These are phyloP conservation scores for Rotaria macrura DNA, from an alignment of 2,888 invertebrate species.

Conservation along the genomic window DNA sequence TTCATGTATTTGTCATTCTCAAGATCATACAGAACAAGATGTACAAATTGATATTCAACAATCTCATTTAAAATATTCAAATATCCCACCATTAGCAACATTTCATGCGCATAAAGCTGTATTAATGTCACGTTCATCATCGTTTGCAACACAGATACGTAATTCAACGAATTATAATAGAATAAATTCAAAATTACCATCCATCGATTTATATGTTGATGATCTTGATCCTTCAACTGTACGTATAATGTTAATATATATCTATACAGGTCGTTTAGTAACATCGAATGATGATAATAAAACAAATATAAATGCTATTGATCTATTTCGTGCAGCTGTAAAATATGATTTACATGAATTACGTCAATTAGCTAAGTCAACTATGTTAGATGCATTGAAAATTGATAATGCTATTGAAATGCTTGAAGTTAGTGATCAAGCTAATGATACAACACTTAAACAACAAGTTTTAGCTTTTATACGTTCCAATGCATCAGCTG, in stretches of 20 bases:
- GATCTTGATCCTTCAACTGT: not conserved
- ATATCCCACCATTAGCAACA: not conserved
- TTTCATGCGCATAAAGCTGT: slow-evolving; percentile 13
- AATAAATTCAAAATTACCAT: not conserved
- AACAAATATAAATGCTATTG: not conserved
- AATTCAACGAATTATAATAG: not conserved
- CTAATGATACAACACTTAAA: not conserved
- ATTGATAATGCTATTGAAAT: not conserved
- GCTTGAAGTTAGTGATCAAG: slow-evolving; percentile 6
- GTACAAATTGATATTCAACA: not conserved
- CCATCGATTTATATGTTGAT: slow-evolving; percentile 10
- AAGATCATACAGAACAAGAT: not conserved
- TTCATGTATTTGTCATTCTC: not conserved
- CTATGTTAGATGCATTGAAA: slow-evolving; percentile 5
- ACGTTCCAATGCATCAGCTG: slow-evolving; percentile 2
- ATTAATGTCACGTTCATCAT: not conserved
- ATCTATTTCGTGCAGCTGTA: slow-evolving; percentile 3
- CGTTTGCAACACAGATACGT: not conserved
- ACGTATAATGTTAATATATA: not conserved
- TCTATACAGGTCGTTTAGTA: slow-evolving; percentile 2
- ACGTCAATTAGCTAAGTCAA: not conserved
- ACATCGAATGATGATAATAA: not conserved
- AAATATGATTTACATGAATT: slow-evolving; percentile 14
- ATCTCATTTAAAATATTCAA: not conserved
- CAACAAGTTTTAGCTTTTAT: slow-evolving; percentile 20